Evolutionary conservation across 2,113 vertebrate species (phyloP).

Genomic region (Henicopernis longicauda): DNA sequence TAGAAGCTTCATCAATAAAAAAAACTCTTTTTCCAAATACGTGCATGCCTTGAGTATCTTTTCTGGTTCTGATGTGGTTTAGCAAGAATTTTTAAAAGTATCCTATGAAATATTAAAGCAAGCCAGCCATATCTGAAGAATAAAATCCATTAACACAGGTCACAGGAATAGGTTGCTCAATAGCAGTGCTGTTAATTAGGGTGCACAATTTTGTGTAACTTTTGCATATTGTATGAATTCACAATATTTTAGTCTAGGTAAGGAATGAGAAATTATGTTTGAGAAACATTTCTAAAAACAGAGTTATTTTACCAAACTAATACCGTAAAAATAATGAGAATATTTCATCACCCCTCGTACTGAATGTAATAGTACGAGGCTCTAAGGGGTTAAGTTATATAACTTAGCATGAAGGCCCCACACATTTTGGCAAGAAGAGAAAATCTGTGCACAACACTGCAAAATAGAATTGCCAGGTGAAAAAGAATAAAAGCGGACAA

Average conservation of each 20-base stretch:
- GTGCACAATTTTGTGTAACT: not conserved
- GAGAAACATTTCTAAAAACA: not conserved
- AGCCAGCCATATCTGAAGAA: not conserved
- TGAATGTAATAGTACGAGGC: not conserved
- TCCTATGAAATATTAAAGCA: constrained; percentile 47
- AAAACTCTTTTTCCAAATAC: not conserved
- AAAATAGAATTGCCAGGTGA: not conserved
- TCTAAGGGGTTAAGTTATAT: not conserved
- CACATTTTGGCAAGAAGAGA: not conserved
- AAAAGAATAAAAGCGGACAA: not conserved
- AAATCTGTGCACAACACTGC: not conserved
- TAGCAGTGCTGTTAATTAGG: constrained; percentile 5
- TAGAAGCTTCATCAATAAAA: constrained; percentile 6
- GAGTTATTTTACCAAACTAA: not conserved
- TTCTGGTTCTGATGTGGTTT: constrained; percentile 11
- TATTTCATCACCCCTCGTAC: not conserved
- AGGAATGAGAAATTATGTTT: not conserved
- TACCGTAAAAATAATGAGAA: not conserved
- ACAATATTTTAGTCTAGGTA: not conserved
- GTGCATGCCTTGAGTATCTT: not conserved
- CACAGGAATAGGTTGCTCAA: not conserved
- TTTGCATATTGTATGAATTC: constrained; percentile 42
- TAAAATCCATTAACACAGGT: constrained; percentile 29
- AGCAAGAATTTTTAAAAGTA: constrained; percentile 31
- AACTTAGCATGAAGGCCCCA: not conserved